Percentiles rank a stretch among this genome's conserved stretches.
These are phyloP conservation scores for Entomobrya proxima DNA, from an alignment of 2,888 invertebrate species.

Conservation along the genomic window DNA sequence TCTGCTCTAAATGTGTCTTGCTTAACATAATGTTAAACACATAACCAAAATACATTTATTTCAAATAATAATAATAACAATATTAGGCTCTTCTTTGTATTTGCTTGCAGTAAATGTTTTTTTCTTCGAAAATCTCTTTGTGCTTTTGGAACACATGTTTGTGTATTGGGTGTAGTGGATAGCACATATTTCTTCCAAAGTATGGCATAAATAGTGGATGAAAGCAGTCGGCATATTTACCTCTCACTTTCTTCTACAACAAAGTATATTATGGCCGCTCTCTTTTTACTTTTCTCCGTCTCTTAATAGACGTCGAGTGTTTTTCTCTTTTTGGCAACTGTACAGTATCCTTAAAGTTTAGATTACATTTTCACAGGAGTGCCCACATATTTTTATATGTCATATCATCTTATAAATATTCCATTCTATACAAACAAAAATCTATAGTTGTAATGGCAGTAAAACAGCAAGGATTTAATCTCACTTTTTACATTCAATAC, in stretches of 20 bases:
- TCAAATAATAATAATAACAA: conserved; percentile 15
- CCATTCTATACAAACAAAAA: background rate
- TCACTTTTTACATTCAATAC: conserved; percentile 50
- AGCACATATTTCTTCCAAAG: conserved; percentile 59
- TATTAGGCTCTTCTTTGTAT: conserved; percentile 4
- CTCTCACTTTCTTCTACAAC: conserved; percentile 50
- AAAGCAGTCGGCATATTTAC: conserved; percentile 66
- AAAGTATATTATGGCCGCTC: conserved; percentile 38
- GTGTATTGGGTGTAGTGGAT: conserved; percentile 4
- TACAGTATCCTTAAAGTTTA: conserved; percentile 48
- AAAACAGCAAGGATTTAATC: conserved; percentile 46
- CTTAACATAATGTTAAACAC: background rate
- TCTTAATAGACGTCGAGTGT: conserved; percentile 57
- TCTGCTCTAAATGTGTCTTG: background rate
- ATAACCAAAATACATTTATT: background rate
- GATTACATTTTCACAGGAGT: conserved; percentile 13
- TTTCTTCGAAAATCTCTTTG: background rate
- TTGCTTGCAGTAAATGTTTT: background rate
- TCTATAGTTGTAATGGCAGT: no score
- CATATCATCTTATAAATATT: conserved; percentile 24
- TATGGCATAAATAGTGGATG: conserved; percentile 60
- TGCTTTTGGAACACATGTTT: conserved; percentile 35
- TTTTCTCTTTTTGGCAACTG: conserved; percentile 53
- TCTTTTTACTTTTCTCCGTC: conserved; percentile 28
- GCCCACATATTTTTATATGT: background rate